A percentile compares a stretch with the other conserved stretches of the same genome.
These are phyloP conservation scores for Anableps anableps DNA, from an alignment of 2,797 vertebrate genomes.

Conservation along the genomic window DNA sequence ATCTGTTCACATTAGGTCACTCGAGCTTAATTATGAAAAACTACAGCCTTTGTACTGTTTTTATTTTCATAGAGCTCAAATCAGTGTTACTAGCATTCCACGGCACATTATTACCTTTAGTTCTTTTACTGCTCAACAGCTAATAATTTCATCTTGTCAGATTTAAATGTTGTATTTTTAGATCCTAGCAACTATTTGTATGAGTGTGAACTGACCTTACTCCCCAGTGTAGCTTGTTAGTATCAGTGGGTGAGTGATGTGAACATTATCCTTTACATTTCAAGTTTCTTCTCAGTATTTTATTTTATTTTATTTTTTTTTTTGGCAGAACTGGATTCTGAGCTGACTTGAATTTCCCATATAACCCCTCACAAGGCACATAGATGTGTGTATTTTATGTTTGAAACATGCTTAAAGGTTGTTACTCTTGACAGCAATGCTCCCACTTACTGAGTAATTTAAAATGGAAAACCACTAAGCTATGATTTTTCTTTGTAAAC, in stretches of 20 bases:
- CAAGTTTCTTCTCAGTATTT: conserved; percentile 23
- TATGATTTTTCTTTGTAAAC: conserved; percentile 59
- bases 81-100: conserved; percentile 16
- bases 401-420: conserved; percentile 42
- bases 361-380: conserved; percentile 57
- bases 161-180: conserved; percentile 76
- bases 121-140: conserved; percentile 18
- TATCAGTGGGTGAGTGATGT: conserved; percentile 25
- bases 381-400: conserved; percentile 48
- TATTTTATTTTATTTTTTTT: conserved; percentile 24
- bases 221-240: conserved; percentile 26
- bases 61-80: conserved; percentile 21
- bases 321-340: conserved; percentile 45
- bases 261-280: conserved; percentile 30
- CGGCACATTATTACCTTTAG: conserved; percentile 33
- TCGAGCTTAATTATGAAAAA: not conserved
- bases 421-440: conserved; percentile 43
- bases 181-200: conserved; percentile 46
- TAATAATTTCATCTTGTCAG: conserved; percentile 41
- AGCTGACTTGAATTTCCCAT: conserved; percentile 44
- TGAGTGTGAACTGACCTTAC: conserved; percentile 26
- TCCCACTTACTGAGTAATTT: conserved; percentile 59
- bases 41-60: conserved; percentile 8
- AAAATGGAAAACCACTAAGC: conserved; percentile 79
- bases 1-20: not conserved